A percentile compares a stretch with the other conserved stretches of the same genome.
These are phyloP conservation scores for Atrina japonica DNA, from an alignment of 2,888 invertebrate species.

Conservation along the genomic window DNA sequence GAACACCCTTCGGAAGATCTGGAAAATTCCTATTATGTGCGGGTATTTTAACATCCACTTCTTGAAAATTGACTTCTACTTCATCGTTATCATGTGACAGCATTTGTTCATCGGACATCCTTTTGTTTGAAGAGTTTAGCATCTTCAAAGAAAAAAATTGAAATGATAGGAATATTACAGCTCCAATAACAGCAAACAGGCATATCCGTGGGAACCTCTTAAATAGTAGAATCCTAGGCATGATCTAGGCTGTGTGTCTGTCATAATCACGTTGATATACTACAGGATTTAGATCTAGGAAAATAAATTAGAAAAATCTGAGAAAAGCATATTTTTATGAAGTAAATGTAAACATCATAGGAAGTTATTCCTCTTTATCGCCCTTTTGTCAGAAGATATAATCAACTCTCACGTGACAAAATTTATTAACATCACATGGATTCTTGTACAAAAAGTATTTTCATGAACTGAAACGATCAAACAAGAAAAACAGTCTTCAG, in stretches of 20 bases:
- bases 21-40: not conserved
- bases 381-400: too few species aligned
- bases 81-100: constrained; percentile 9
- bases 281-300: not conserved
- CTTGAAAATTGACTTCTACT: not conserved
- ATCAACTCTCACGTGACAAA: too few species aligned
- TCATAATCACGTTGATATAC: too few species aligned
- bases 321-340: too few species aligned
- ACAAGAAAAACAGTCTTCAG: too few species aligned
- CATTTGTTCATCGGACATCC: not conserved
- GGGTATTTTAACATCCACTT: constrained; percentile 2
- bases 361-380: too few species aligned
- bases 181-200: constrained; percentile 22
- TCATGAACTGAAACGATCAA: too few species aligned
- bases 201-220: constrained; percentile 19
- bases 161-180: constrained; percentile 38
- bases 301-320: too few species aligned
- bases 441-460: too few species aligned
- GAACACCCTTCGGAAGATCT: constrained; percentile 29
- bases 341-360: too few species aligned
- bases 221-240: constrained; percentile 20
- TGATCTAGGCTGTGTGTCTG: too few species aligned
- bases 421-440: too few species aligned
- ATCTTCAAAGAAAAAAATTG: constrained; percentile 36
- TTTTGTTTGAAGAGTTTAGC: constrained; percentile 13